These are phyloP conservation scores for Poecilia latipinna DNA, from an alignment of 2,113 vertebrate genomes.

Conservation along the genomic window DNA sequence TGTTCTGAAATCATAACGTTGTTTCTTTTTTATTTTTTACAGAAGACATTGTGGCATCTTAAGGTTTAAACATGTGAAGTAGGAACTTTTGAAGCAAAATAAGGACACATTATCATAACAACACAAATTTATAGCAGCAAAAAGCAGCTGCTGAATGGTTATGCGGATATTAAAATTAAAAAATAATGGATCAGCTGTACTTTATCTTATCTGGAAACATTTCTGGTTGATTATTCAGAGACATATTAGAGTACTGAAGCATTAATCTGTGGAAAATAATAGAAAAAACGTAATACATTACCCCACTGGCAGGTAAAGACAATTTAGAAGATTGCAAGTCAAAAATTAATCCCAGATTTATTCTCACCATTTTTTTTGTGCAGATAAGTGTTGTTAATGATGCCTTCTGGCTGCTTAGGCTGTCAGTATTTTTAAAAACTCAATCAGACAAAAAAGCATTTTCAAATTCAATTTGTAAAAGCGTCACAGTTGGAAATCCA, in stretches of 20 bases:
- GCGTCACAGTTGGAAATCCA: neutral
- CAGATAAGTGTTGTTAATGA: neutral
- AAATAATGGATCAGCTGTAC: neutral
- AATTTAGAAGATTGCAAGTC: conserved; percentile 5
- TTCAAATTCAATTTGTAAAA: neutral
- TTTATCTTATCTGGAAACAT: neutral
- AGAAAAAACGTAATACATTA: neutral
- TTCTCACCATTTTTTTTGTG: neutral
- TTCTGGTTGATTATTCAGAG: neutral
- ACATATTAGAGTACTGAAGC: neutral
- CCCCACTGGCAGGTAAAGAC: neutral
- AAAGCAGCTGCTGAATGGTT: neutral
- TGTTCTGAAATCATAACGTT: neutral
- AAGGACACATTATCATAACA: neutral
- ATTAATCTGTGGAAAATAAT: neutral
- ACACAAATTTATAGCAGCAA: neutral
- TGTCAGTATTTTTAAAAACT: neutral
- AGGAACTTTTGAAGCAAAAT: neutral
- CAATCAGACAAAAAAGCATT: neutral
- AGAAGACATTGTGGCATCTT: neutral
- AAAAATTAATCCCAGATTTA: conserved; percentile 13
- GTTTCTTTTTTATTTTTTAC: neutral
- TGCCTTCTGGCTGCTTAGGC: neutral
- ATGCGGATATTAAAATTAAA: too few species aligned
- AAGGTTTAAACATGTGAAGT: neutral